Evolutionary conservation across 2,888 invertebrate species (phyloP).

Genomic region (Exephanes ischioxanthus): DNA sequence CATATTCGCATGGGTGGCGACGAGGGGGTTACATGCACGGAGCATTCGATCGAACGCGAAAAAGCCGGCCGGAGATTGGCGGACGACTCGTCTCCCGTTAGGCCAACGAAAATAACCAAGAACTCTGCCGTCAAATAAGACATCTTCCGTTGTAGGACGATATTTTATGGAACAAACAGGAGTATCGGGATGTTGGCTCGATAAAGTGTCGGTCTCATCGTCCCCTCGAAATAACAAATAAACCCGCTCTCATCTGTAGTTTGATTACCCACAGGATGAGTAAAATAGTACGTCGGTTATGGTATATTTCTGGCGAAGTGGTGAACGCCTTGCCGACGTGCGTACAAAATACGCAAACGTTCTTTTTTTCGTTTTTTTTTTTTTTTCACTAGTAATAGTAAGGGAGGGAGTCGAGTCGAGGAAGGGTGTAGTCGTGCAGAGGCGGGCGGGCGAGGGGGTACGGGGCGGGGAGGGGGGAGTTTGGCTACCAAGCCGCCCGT

Average conservation of each 20-base stretch:
- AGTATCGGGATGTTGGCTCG: not conserved
- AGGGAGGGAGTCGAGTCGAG: conserved; percentile 22
- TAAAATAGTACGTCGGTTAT: not conserved
- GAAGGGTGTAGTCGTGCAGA: conserved; percentile 5
- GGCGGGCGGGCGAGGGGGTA: not conserved
- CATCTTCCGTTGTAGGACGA: not conserved
- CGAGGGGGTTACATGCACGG: conserved; percentile 24
- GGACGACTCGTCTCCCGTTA: not conserved
- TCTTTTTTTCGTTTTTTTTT: conserved; percentile 29
- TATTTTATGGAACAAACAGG: not conserved
- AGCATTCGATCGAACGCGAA: conserved; percentile 61
- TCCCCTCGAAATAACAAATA: not conserved
- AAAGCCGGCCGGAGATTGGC: conserved; percentile 45
- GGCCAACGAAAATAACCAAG: not conserved
- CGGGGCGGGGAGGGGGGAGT: not conserved
- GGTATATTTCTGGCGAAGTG: not conserved
- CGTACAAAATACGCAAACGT: conserved; percentile 55
- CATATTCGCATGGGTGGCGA: not conserved
- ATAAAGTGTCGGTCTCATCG: not conserved
- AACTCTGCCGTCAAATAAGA: not conserved
- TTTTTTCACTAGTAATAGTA: conserved; percentile 24
- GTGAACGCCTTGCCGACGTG: conserved; percentile 43
- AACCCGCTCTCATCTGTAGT: not conserved
- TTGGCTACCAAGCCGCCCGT: conserved; percentile 15
- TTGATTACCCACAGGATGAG: not conserved